phyloP scores from a whole-genome alignment of 2,797 vertebrate genomes.

The Rhinophrynus dorsalis region DNA sequence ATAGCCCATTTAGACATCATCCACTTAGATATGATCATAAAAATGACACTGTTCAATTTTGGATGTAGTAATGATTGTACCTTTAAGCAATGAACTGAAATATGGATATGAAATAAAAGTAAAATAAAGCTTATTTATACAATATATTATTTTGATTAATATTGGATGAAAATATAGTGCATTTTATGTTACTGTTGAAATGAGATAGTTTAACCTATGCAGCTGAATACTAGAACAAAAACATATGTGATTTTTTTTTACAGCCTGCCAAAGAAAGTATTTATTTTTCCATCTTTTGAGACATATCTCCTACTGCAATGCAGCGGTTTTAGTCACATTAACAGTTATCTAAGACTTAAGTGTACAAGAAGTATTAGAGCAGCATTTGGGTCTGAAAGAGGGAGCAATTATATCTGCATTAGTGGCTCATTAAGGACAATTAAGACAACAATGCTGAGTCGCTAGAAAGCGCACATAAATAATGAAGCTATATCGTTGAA shows the following conservation, averaged over 20 bases:
- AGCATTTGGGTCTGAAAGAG: conserved; percentile 35
- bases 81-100: no score
- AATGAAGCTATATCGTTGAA: conserved; percentile 31
- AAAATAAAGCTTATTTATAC: no score
- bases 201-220: background rate
- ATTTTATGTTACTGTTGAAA: background rate
- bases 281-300: conserved; percentile 14
- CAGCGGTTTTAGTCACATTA: conserved; percentile 26
- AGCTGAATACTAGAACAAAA: background rate
- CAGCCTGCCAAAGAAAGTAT: background rate
- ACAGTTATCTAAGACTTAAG: conserved; percentile 14
- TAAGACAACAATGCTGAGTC: conserved; percentile 44
- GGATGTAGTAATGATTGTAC: no score
- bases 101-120: no score
- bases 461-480: conserved; percentile 29
- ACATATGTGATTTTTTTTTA: background rate
- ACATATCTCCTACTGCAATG: conserved; percentile 35
- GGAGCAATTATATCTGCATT: conserved; percentile 47
- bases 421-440: conserved; percentile 47
- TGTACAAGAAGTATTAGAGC: conserved; percentile 7
- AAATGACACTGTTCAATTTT: no score
- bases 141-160: no score
- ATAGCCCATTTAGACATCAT: no score
- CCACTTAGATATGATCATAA: no score
- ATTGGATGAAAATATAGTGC: no score